A percentile compares a stretch with the other conserved stretches of the same genome.
phyloP scores from a whole-genome alignment of 1,140 invertebrate species.

The Potamilus streckersoni region DNA sequence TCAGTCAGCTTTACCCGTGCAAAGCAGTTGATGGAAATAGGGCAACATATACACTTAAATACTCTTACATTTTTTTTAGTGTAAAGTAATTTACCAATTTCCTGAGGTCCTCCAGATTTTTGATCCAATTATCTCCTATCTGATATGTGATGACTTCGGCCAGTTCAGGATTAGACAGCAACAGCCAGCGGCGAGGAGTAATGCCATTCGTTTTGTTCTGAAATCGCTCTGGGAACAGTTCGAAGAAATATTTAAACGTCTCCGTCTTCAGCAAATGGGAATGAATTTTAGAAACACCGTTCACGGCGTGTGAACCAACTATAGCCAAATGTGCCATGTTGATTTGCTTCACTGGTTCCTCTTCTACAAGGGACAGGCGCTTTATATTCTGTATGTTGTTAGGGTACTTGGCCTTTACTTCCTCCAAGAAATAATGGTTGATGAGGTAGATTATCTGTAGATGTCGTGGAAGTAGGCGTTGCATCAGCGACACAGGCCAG shows the following conservation, averaged over 20 bases:
- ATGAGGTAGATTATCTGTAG: conserved; percentile 98
- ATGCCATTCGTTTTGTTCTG: conserved; percentile 99
- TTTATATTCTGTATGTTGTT: conserved; percentile 87
- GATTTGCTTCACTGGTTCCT: conserved; percentile 88
- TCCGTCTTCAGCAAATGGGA: conserved; percentile 93
- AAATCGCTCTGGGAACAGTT: conserved; percentile 95
- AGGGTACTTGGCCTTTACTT: conserved; percentile 81
- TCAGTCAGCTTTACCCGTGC: no score
- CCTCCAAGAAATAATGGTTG: conserved; percentile 56
- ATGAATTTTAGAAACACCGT: conserved; percentile 96
- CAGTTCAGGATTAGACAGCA: conserved; percentile 94
- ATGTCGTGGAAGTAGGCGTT: conserved; percentile 91
- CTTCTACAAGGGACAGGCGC: conserved; percentile 81
- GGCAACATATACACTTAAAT: background rate
- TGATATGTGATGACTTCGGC: conserved; percentile 94
- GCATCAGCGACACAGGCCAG: conserved; percentile 91
- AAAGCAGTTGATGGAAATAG: background rate
- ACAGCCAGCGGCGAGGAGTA: conserved; percentile 94
- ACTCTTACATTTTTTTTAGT: background rate
- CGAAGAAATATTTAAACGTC: conserved; percentile 93
- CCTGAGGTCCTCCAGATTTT: conserved; percentile 87
- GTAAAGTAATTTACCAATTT: conserved; percentile 72
- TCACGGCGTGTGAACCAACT: conserved; percentile 96
- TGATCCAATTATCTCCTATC: conserved; percentile 95
- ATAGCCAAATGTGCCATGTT: conserved; percentile 98